Evolutionary conservation across 2,113 vertebrate genomes (phyloP), one percentile per base, ranked within the genome.

Genomic region (Saccopteryx bilineata): DNA sequence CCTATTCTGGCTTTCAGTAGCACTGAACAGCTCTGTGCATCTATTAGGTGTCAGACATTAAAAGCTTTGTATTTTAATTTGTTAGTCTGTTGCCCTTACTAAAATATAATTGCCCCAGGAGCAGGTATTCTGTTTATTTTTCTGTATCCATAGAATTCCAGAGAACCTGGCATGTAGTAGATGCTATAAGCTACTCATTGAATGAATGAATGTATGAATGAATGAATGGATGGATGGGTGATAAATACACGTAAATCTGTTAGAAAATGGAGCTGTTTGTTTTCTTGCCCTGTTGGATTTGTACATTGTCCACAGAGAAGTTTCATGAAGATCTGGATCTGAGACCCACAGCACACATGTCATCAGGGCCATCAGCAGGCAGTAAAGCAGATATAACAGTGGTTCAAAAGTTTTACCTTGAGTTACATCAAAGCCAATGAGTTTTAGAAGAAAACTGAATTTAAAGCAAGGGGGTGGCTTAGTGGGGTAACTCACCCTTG

Each of bases 311-410:
- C 24, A 79, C 21, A 75, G 3, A 95, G 9, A 86, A 13, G 8
- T 61, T 79, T 92, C 52, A 23, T 56, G 56, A n/a, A 88, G n/a
- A 60, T 71, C 33, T 56, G 50, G 2, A 75, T 93, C 19, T 18
- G 28, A 65, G 15, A 58, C 69, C 46, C 4, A 39, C 0, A 26
- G 46, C 14, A 4, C 4, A 6, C 0, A 1, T 60, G 9, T 21
- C 46, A 28, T 61, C 48, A 54, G 14, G 39, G 14, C 12, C 54
- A 33, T 3, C 5, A 7, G 17, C 19, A 56, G 46, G 46, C 4
- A 23, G 26, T 21, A 76, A 72, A 13, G 26, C 23, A 91, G 14
- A 58, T 11, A 13, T 3, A 58, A 58, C 11, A 7, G 9, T 50
- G 15, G 5, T 17, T 90, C 46, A 58, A 72, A 63, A 21, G 6